phyloP scores from a whole-genome alignment of 2,888 invertebrate genomes.

The Parapristionchus giblindavisi region DNA sequence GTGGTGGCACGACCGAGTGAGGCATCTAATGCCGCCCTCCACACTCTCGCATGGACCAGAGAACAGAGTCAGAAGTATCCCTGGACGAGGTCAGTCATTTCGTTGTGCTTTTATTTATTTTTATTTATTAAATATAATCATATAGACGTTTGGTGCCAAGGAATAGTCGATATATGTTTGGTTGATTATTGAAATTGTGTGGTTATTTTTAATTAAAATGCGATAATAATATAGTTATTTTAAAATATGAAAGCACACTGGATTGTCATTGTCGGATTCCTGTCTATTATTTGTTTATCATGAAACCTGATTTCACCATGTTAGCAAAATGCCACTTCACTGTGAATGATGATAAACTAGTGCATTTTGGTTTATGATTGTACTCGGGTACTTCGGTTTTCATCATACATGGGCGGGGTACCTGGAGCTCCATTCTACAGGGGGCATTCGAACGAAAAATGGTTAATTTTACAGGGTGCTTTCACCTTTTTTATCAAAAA shows the following conservation, averaged over 20 bases:
- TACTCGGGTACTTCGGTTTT: no score
- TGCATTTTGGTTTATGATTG: neutral
- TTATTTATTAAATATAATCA: neutral
- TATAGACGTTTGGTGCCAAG: no score
- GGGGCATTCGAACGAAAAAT: no score
- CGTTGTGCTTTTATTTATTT: conserved; percentile 11
- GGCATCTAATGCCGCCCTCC: conserved; percentile 38
- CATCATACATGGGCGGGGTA: no score
- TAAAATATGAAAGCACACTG: neutral
- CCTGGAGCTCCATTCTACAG: no score
- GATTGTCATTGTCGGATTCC: no score
- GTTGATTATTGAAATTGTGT: neutral
- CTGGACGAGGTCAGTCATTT: conserved; percentile 62
- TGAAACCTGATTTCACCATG: no score
- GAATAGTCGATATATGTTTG: neutral
- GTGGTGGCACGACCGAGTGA: conserved; percentile 16
- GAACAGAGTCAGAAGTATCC: conserved; percentile 68
- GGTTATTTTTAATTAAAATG: neutral
- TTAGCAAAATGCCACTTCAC: no score
- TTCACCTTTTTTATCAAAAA: no score
- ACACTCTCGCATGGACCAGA: conserved; percentile 60
- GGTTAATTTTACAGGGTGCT: no score
- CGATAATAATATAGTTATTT: neutral
- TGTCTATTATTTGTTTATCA: no score
- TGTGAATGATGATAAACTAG: neutral